phyloP scores from a whole-genome alignment of 2,113 vertebrate genomes.

The Notothenia rossii region DNA sequence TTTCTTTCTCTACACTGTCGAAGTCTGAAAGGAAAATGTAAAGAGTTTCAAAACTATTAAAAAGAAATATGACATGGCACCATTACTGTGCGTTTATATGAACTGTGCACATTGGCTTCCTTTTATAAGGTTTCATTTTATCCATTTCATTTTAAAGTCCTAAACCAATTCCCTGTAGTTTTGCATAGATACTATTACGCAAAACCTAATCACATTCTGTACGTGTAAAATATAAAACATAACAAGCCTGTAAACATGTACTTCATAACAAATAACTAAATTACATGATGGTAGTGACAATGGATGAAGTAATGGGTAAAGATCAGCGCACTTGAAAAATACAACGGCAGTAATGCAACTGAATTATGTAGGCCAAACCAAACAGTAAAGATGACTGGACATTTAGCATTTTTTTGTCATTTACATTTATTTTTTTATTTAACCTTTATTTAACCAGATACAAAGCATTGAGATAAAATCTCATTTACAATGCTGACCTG shows the following conservation, averaged over 20 bases:
- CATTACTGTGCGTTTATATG: constrained; percentile 25
- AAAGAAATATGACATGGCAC: constrained; percentile 56
- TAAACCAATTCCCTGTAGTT: constrained; percentile 63
- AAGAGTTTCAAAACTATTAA: constrained; percentile 31
- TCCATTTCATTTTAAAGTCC: constrained; percentile 47
- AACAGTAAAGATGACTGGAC: constrained; percentile 40
- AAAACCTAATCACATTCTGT: constrained; percentile 73
- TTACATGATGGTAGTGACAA: constrained; percentile 35
- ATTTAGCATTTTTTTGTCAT: constrained; percentile 21
- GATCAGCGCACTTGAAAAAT: constrained; percentile 32
- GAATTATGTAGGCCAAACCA: constrained; percentile 38
- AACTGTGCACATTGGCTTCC: constrained; percentile 38
- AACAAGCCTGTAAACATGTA: constrained; percentile 65
- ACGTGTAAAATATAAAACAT: constrained; percentile 66
- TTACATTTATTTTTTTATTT: not conserved
- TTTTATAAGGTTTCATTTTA: constrained; percentile 33
- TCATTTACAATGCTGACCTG: too few species aligned
- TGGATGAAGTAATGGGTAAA: constrained; percentile 5
- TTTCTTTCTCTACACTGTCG: not conserved
- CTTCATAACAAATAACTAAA: constrained; percentile 17
- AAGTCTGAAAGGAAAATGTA: constrained; percentile 29
- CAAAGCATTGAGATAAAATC: too few species aligned
- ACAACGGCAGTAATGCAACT: constrained; percentile 38
- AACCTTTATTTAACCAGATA: too few species aligned
- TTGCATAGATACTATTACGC: constrained; percentile 81